phyloP scores from a whole-genome alignment of 2,113 vertebrate genomes.

The Epinephelus moara region DNA sequence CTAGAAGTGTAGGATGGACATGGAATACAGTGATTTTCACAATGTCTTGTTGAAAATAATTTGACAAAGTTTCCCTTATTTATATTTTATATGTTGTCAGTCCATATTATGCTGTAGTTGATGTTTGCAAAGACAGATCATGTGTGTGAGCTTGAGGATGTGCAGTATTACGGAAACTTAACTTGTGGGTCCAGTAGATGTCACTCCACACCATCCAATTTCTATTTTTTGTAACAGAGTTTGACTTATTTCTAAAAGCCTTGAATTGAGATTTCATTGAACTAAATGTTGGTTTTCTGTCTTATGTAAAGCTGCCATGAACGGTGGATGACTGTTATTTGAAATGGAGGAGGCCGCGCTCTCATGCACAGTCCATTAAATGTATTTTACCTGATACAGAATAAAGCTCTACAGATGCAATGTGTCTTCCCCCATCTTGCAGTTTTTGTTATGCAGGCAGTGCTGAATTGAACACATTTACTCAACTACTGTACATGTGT shows the following conservation, averaged over 20 bases:
- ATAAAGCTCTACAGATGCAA: slow-evolving; percentile 57
- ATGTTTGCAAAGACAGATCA: slow-evolving; percentile 28
- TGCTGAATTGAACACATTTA: neutral
- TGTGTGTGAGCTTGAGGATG: slow-evolving; percentile 16
- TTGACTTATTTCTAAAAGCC: neutral
- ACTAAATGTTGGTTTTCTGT: slow-evolving; percentile 28
- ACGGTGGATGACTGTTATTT: neutral
- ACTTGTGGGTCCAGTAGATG: slow-evolving; percentile 45
- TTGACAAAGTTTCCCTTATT: slow-evolving; percentile 51
- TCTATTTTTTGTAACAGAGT: neutral
- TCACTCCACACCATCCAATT: slow-evolving; percentile 27
- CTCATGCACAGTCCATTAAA: slow-evolving; percentile 10
- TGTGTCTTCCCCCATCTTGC: slow-evolving; percentile 1
- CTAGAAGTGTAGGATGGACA: slow-evolving; percentile 8
- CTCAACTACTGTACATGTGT: neutral
- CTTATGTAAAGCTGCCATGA: slow-evolving; percentile 13
- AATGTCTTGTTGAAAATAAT: slow-evolving; percentile 44
- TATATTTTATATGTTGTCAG: slow-evolving; percentile 63
- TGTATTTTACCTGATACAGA: slow-evolving; percentile 59
- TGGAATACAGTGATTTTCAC: slow-evolving; percentile 36
- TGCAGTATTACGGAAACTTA: slow-evolving; percentile 54
- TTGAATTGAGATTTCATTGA: neutral
- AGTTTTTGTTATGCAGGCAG: neutral
- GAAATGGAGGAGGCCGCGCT: neutral
- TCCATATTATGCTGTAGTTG: slow-evolving; percentile 28